These are phyloP conservation scores for Coleophora flavipennella DNA, from an alignment of 2,888 invertebrate genomes.

Conservation along the genomic window DNA sequence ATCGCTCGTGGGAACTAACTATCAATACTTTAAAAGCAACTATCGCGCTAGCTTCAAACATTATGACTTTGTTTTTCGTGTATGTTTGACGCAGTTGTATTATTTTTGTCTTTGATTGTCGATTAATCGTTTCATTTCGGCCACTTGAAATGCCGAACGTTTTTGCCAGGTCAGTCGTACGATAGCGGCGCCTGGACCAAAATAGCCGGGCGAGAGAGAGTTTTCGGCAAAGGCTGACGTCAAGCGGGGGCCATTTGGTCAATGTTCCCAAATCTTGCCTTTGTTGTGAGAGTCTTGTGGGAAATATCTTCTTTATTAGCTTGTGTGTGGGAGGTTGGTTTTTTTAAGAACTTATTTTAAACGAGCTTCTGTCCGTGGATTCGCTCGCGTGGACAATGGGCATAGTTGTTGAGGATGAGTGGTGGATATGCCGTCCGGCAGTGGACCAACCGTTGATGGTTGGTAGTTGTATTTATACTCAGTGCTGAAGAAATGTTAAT, in stretches of 20 bases:
- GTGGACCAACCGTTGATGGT: too few relatives aligned
- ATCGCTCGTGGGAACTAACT: too few relatives aligned
- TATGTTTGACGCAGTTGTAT: background rate
- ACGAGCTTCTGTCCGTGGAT: too few relatives aligned
- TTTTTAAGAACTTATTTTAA: background rate
- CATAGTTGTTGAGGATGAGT: too few relatives aligned
- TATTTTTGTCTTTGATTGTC: constrained; percentile 26
- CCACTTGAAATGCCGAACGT: constrained; percentile 45
- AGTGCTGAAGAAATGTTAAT: too few relatives aligned
- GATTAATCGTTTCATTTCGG: constrained; percentile 29
- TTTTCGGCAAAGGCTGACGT: constrained; percentile 55
- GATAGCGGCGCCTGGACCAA: constrained; percentile 40
- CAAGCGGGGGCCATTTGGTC: constrained; percentile 49
- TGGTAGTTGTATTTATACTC: too few relatives aligned
- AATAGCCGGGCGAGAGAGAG: constrained; percentile 43
- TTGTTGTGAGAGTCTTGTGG: constrained; percentile 6
- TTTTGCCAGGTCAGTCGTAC: constrained; percentile 50
- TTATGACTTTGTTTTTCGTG: background rate
- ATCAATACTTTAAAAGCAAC: too few relatives aligned
- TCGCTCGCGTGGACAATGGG: too few relatives aligned
- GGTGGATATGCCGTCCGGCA: too few relatives aligned
- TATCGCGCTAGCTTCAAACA: too few relatives aligned
- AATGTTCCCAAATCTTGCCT: constrained; percentile 22
- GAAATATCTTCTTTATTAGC: constrained; percentile 6
- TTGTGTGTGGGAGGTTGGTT: too few relatives aligned